phyloP scores from a whole-genome alignment of 2,888 invertebrate genomes.

The Eristalinus sepulchralis region DNA sequence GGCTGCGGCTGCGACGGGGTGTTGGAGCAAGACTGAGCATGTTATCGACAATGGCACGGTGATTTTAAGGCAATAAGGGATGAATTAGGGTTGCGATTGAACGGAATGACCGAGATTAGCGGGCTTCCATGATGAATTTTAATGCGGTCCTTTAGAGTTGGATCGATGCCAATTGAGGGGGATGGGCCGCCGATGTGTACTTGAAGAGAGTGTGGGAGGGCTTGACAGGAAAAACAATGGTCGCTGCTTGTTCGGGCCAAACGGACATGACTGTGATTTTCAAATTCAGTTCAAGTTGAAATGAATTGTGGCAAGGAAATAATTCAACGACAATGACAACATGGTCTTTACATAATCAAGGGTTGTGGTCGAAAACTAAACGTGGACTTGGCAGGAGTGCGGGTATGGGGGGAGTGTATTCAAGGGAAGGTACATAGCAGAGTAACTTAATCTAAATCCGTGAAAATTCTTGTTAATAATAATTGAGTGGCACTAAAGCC shows the following conservation, averaged over 20 bases:
- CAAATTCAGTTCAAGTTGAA: background rate
- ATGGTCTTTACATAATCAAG: background rate
- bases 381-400: background rate
- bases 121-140: slow-evolving; percentile 12
- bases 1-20: background rate
- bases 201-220: background rate
- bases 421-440: background rate
- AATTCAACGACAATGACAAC: background rate
- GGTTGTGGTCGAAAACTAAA: background rate
- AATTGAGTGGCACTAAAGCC: too few species aligned
- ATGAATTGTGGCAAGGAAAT: background rate
- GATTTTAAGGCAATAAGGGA: slow-evolving; percentile 36
- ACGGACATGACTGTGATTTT: background rate
- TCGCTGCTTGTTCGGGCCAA: background rate
- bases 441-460: too few species aligned
- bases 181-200: background rate
- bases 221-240: background rate
- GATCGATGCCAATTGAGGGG: background rate
- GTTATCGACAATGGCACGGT: slow-evolving; percentile 18
- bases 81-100: slow-evolving; percentile 44
- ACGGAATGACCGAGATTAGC: slow-evolving; percentile 10
- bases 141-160: background rate
- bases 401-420: background rate
- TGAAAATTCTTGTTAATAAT: too few species aligned
- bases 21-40: slow-evolving; percentile 11